A percentile compares a stretch with the other conserved stretches of the same genome.
Conservation (phyloP, 2,113 vertebrate genomes). For the Catharus bicknelli region DNA sequence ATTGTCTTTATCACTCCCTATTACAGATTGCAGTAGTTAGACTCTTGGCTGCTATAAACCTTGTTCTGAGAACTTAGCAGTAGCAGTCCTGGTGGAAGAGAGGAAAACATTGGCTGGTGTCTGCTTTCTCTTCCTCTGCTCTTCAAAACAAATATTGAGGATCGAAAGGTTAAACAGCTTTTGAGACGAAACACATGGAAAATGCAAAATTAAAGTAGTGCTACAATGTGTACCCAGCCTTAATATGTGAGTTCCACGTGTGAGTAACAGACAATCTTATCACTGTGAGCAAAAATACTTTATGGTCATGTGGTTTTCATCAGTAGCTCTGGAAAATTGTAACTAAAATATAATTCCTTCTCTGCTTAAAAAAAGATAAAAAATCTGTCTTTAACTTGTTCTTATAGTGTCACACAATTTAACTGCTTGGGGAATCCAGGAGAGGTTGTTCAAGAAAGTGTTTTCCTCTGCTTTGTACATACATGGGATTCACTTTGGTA, state of each 20-base stretch:
- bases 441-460: not conserved
- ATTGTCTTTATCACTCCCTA: not conserved
- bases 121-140: slow-evolving; percentile 6
- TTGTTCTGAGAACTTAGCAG: not conserved
- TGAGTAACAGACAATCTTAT: not conserved
- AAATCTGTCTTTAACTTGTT: not conserved
- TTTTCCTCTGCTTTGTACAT: not conserved
- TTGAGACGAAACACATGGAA: slow-evolving; percentile 2
- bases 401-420: not conserved
- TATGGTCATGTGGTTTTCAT: not conserved
- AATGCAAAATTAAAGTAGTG: not conserved
- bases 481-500: not conserved
- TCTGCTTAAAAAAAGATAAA: not conserved
- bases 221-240: not conserved
- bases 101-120: not conserved
- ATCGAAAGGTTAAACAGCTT: slow-evolving; percentile 36
- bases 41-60: not conserved
- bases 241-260: not conserved
- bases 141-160: slow-evolving; percentile 12
- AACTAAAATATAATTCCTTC: not conserved
- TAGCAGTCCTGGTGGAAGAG: not conserved
- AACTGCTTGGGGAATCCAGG: not conserved
- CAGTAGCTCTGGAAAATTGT: not conserved
- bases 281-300: not conserved
- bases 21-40: not conserved